Evolutionary conservation across 2,888 invertebrate species (phyloP).

Genomic region (Ellobium chinense): DNA sequence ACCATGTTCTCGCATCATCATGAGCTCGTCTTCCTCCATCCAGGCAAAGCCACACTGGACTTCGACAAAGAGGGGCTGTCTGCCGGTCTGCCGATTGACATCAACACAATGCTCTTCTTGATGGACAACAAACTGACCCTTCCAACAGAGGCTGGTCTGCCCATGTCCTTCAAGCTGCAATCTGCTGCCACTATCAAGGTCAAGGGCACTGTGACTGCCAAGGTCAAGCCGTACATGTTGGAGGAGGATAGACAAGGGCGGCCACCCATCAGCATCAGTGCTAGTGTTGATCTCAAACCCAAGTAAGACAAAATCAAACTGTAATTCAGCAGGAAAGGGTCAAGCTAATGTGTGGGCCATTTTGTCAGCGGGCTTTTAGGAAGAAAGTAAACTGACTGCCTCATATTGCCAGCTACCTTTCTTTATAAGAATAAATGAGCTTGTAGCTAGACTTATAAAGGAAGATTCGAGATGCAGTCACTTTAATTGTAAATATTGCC

Average conservation of each 20-base stretch:
- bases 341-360: too few relatives aligned
- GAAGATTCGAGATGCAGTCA: too few relatives aligned
- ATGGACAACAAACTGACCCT: slow-evolving; percentile 47
- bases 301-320: neutral
- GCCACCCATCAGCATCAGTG: neutral
- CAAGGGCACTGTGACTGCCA: slow-evolving; percentile 43
- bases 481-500: too few relatives aligned
- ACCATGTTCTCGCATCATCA: too few relatives aligned
- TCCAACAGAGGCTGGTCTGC: slow-evolving; percentile 61
- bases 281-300: slow-evolving; percentile 10
- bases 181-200: slow-evolving; percentile 50
- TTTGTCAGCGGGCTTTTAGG: too few relatives aligned
- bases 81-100: slow-evolving; percentile 34
- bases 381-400: too few relatives aligned
- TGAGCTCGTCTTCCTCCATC: neutral
- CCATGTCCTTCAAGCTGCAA: slow-evolving; percentile 53
- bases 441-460: too few relatives aligned
- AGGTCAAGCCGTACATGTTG: slow-evolving; percentile 40
- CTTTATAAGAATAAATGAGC: too few relatives aligned
- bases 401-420: too few relatives aligned
- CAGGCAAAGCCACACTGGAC: slow-evolving; percentile 36
- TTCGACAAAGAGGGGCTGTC: slow-evolving; percentile 27
- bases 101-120: slow-evolving; percentile 44
- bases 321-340: neutral
- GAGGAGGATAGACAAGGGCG: slow-evolving; percentile 28